phyloP scores from a whole-genome alignment of 2,797 vertebrate species.

The Eulemur albifrons region DNA sequence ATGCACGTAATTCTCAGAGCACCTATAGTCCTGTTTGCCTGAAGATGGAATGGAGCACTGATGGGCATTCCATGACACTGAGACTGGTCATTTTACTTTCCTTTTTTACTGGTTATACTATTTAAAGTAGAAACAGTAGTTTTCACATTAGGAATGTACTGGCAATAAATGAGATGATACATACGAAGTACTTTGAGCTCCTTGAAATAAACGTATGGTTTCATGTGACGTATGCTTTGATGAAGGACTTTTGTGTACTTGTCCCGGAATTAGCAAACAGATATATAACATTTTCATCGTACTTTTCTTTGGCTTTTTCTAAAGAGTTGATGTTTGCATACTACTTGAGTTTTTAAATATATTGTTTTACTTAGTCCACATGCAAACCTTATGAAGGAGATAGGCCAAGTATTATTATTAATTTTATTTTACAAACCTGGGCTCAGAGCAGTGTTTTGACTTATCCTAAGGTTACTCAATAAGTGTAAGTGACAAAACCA shows the following conservation, averaged over 20 bases:
- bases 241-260: background rate
- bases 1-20: background rate
- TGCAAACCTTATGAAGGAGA: background rate
- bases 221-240: background rate
- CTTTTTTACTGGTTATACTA: background rate
- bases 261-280: background rate
- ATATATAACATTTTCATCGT: background rate
- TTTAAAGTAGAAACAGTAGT: background rate
- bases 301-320: background rate
- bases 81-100: background rate
- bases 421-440: constrained; percentile 4
- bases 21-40: background rate
- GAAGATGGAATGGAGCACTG: background rate
- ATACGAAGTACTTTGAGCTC: background rate
- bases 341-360: background rate
- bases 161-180: background rate
- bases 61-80: background rate
- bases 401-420: background rate
- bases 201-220: background rate
- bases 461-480: background rate
- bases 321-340: background rate
- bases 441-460: background rate
- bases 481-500: background rate
- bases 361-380: background rate
- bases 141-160: background rate